Evolutionary conservation across 2,888 invertebrate species (phyloP).

Genomic region (Sarcophaga subvicina): DNA sequence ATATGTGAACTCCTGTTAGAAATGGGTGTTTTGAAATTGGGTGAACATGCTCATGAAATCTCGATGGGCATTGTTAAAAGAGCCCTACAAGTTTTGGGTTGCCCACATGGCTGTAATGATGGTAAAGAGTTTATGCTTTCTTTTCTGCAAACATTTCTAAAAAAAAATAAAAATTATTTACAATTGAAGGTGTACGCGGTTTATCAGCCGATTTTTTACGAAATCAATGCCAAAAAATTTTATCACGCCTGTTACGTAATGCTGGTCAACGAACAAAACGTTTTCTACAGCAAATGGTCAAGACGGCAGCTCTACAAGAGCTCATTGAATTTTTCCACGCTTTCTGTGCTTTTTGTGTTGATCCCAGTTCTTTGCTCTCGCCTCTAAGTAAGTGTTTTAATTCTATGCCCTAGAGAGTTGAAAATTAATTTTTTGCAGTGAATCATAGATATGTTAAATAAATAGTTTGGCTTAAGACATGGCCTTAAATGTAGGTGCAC

Average conservation of each 20-base stretch:
- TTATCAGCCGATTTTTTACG: constrained; percentile 95
- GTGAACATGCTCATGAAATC: constrained; percentile 81
- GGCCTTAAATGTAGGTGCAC: constrained; percentile 53
- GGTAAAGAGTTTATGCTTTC: constrained; percentile 82
- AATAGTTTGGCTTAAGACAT: constrained; percentile 55
- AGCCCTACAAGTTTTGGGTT: constrained; percentile 92
- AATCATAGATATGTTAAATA: constrained; percentile 32
- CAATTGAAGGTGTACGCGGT: constrained; percentile 85
- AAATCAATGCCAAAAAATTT: constrained; percentile 91
- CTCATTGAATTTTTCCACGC: constrained; percentile 97
- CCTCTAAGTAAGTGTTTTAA: constrained; percentile 89
- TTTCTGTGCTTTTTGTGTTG: constrained; percentile 97
- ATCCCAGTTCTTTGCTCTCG: constrained; percentile 92
- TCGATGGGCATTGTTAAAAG: constrained; percentile 81
- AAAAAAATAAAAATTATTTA: background rate
- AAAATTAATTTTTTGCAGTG: constrained; percentile 2
- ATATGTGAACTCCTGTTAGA: constrained; percentile 95
- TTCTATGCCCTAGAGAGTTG: background rate
- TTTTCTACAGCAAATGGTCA: constrained; percentile 88
- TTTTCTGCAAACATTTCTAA: background rate
- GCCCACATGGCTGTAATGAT: constrained; percentile 95
- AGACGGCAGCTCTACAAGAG: constrained; percentile 89
- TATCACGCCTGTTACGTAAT: constrained; percentile 89
- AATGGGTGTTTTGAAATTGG: constrained; percentile 89
- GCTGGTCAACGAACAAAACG: constrained; percentile 83